phyloP scores from a whole-genome alignment of 2,113 vertebrate species.

The Oreochromis spilurus region DNA sequence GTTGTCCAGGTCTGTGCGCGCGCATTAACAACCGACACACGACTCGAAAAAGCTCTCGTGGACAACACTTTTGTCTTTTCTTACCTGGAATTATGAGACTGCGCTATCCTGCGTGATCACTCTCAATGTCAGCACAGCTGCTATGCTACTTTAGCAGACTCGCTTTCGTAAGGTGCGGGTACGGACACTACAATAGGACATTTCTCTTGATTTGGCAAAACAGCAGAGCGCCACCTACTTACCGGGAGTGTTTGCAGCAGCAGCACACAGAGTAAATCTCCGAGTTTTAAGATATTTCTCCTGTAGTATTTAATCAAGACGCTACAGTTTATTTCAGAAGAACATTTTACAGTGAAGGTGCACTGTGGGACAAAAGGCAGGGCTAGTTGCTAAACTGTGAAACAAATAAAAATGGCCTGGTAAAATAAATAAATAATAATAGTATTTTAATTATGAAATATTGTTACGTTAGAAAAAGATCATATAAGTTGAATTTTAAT shows the following conservation, averaged over 20 bases:
- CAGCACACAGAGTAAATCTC: not conserved
- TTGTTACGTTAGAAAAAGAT: rapidly evolving
- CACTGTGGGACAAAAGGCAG: not conserved
- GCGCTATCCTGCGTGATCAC: rapidly evolving
- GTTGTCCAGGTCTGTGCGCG: not conserved
- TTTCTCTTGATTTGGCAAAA: not conserved
- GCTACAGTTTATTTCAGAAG: not conserved
- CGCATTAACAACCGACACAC: rapidly evolving
- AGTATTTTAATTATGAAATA: not conserved
- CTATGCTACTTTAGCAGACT: not conserved
- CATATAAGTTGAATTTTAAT: not conserved
- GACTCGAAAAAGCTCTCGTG: not conserved
- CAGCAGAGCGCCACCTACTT: not conserved
- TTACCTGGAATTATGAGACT: conserved; percentile 21
- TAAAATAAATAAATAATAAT: not conserved
- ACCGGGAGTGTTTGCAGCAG: not conserved
- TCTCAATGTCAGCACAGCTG: conserved; percentile 43
- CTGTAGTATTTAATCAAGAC: not conserved
- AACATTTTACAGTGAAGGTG: not conserved
- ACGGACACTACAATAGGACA: not conserved
- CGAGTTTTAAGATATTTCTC: not conserved
- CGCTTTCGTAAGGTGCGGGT: conserved; percentile 34
- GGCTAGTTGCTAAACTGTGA: not conserved
- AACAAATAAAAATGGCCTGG: not conserved
- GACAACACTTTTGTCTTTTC: not conserved